Base-by-base conservation (phyloP, 1,140 invertebrate species). In the Pissodes strobi region DNA sequence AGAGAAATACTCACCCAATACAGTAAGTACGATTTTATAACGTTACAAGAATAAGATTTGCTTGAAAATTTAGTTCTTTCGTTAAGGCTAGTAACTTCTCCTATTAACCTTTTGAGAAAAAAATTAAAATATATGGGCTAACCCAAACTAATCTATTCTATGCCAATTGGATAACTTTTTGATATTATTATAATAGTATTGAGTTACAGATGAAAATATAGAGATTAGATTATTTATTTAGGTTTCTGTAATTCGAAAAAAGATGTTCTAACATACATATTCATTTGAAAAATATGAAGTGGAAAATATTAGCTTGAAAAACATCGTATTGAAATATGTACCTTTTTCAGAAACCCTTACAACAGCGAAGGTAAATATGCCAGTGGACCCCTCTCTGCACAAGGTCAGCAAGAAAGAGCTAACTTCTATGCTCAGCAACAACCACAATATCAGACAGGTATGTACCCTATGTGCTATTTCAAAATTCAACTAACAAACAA, bases 1-100 rank as follows among this genome's bases (percentile, higher is more conserved):
- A 80, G 58, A 80, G 83, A 25, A 78, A 78, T 61, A 72, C 66
- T 6, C 66, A 67, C 22, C 72, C 75, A 15, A 63, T 73, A 37
- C 37, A 64, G 74, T 75, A 68, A 69, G 74, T 70, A 37, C 17
- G n/a, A n/a, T n/a, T n/a, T n/a, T n/a, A n/a, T n/a, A n/a, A n/a
- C n/a, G n/a, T n/a, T n/a, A n/a, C n/a, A n/a, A n/a, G n/a, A n/a
- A n/a, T n/a, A n/a, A n/a, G n/a, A n/a, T n/a, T n/a, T n/a, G n/a
- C n/a, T n/a, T n/a, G n/a, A n/a, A n/a, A n/a, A n/a, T n/a, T n/a
- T n/a, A n/a, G n/a, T n/a, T n/a, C n/a, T n/a, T n/a, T n/a, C n/a
- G n/a, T n/a, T n/a, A n/a, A n/a, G n/a, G n/a, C n/a, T n/a, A n/a
- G n/a, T n/a, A n/a, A n/a, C n/a, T n/a, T n/a, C n/a, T n/a, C n/a